Evolutionary conservation across 2,797 vertebrate species (phyloP), one percentile per base, ranked within the genome.

Genomic region (Platalea minor): DNA sequence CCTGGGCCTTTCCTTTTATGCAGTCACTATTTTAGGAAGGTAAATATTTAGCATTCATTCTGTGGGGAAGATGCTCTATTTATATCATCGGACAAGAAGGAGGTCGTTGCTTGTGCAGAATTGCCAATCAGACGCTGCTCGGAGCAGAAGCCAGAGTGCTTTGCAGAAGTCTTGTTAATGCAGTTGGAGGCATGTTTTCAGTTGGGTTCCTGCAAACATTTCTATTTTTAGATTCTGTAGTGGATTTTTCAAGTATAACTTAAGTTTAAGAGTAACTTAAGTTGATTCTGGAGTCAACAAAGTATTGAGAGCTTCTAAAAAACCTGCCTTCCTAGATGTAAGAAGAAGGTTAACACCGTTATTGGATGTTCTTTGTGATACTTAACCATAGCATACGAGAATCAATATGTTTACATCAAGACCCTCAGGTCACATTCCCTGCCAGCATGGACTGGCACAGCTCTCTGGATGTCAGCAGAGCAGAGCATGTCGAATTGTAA

Each of bases 361-460:
- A 2, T 4, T 29, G 41, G 51, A n/a, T 61, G 41, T 35, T 60
- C 41, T 37, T 46, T 35, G 33, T 0, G 2, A 23, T 13, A 17
- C 8, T 7, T 35, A 9, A 7, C 82, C 35, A 25, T 8, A 46
- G 6, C 10, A 33, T 39, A 57, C 0, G 11, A 48, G 21, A 84
- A 76, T 3, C 39, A 43, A 19, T 9, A 56, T 6, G 17, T 75
- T 63, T 43, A 21, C 5, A 1, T 9, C 0, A 0, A 41, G 48
- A 25, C 29, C 21, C 12, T 41, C 39, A 13, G 78, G 33, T n/a
- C 35, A 6, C 16, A 4, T 48, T 91, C 46, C 59, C 45, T 7
- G 0, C 18, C 1, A 6, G 11, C 3, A 0, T 3, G 16, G 43
- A 26, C 41, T 5, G 12, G 6, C 37, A 81, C 43, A 28, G 16